phyloP scores from a whole-genome alignment of 2,797 vertebrate genomes.

The Lepus oiostolus region DNA sequence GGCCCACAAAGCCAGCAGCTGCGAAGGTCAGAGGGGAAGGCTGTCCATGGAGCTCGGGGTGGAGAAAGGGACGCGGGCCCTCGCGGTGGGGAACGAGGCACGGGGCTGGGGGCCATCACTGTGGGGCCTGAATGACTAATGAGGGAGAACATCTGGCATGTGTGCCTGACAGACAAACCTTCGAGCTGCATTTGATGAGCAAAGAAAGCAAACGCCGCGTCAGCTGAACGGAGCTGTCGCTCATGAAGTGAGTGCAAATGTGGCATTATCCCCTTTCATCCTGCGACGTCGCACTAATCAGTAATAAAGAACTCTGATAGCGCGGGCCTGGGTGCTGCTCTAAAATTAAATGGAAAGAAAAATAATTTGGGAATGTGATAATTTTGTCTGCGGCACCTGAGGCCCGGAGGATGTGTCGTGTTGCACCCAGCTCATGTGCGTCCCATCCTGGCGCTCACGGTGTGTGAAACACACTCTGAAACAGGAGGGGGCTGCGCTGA shows the following conservation, averaged over 20 bases:
- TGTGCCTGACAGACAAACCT: slow-evolving; percentile 56
- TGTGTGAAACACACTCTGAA: accelerated
- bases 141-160: slow-evolving; percentile 66
- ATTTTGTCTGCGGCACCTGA: slow-evolving; percentile 71
- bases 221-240: slow-evolving; percentile 68
- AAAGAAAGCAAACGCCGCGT: slow-evolving; percentile 69
- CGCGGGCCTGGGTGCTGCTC: slow-evolving; percentile 68
- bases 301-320: slow-evolving; percentile 81
- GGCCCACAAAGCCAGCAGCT: slow-evolving; percentile 21
- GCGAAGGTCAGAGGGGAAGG: background rate
- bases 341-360: slow-evolving; percentile 76
- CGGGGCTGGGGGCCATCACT: background rate
- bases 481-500: no score
- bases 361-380: slow-evolving; percentile 43
- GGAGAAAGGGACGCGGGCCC: background rate
- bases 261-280: slow-evolving; percentile 63
- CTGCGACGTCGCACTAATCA: slow-evolving; percentile 78
- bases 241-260: slow-evolving; percentile 62
- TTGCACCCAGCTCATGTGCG: background rate
- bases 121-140: slow-evolving; percentile 40
- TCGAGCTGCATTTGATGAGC: slow-evolving; percentile 73
- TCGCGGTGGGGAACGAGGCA: background rate
- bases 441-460: background rate
- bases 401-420: background rate
- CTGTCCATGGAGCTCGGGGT: background rate